A percentile compares a stretch with the other conserved stretches of the same genome.
These are phyloP conservation scores for Xenotilapia leptura DNA, from an alignment of 2,113 vertebrate species.

Conservation along the genomic window DNA sequence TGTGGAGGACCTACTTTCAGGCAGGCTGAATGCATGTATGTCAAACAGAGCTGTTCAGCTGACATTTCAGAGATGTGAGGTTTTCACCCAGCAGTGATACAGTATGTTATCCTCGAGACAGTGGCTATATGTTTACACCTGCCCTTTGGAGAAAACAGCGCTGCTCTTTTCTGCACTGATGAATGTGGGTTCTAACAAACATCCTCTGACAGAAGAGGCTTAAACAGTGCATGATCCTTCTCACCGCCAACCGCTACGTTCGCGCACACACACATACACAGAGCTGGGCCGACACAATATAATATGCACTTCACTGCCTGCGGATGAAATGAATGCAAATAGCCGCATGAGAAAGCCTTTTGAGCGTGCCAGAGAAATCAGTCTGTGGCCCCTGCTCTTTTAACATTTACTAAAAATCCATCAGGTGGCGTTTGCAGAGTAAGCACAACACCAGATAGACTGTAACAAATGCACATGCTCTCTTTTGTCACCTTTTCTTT, in stretches of 20 bases:
- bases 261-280: neutral
- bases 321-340: slow-evolving; percentile 50
- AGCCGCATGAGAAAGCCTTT: slow-evolving; percentile 23
- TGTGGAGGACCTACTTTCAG: neutral
- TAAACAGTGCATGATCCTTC: slow-evolving; percentile 27
- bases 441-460: slow-evolving; percentile 37
- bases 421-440: slow-evolving; percentile 49
- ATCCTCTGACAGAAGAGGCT: slow-evolving; percentile 27
- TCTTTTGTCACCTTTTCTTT: slow-evolving; percentile 48
- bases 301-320: slow-evolving; percentile 48
- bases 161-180: slow-evolving; percentile 40
- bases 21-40: neutral
- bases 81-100: neutral
- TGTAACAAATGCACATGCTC: slow-evolving; percentile 44
- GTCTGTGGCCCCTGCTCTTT: slow-evolving; percentile 46
- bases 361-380: slow-evolving; percentile 9
- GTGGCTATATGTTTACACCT: slow-evolving; percentile 21
- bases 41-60: neutral
- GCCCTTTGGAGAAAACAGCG: slow-evolving; percentile 27
- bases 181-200: slow-evolving; percentile 41
- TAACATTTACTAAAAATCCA: slow-evolving; percentile 55
- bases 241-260: neutral
- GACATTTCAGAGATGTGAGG: slow-evolving; percentile 3
- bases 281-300: slow-evolving; percentile 22
- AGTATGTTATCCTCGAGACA: slow-evolving; percentile 7